Percentiles rank a stretch among this genome's conserved stretches.
These are phyloP conservation scores for Pseudoatta argentina DNA, from an alignment of 1,140 invertebrate species.

Conservation along the genomic window DNA sequence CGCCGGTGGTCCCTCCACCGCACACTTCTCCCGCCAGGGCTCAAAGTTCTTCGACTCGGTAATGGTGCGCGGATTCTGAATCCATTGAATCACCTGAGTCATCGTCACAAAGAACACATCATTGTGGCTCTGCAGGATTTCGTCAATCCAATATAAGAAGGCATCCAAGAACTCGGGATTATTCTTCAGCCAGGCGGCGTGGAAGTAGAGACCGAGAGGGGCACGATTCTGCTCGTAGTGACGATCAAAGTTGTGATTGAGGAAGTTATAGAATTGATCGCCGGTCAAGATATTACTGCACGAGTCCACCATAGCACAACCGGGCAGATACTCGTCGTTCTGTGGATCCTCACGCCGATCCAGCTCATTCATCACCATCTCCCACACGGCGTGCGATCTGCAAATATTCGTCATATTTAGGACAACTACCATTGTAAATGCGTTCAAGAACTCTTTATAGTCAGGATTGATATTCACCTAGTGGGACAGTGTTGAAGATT, in stretches of 20 bases:
- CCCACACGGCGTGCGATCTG: conserved; percentile 95
- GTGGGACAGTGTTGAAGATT: conserved; percentile 97
- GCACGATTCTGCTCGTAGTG: conserved; percentile 98
- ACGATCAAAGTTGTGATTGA: conserved; percentile 98
- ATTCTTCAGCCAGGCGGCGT: conserved; percentile 98
- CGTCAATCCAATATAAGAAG: conserved; percentile 98
- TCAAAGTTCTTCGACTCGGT: conserved; percentile 96
- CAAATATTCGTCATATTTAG: background rate
- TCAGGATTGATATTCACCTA: conserved; percentile 87
- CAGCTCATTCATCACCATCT: conserved; percentile 99
- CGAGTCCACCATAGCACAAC: conserved; percentile 98
- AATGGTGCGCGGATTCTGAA: conserved; percentile 95
- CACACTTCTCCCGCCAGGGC: conserved; percentile 97
- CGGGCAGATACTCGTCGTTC: conserved; percentile 96
- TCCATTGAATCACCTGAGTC: conserved; percentile 98
- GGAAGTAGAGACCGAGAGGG: conserved; percentile 97
- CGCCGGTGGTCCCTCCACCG: conserved; percentile 91
- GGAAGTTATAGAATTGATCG: conserved; percentile 98
- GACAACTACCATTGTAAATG: conserved; percentile 38
- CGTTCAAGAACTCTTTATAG: background rate
- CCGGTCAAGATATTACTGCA: conserved; percentile 97
- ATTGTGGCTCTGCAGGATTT: conserved; percentile 94
- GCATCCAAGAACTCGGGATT: conserved; percentile 97
- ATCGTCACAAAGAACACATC: conserved; percentile 99
- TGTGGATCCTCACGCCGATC: conserved; percentile 96